Evolutionary conservation across 2,797 vertebrate genomes (phyloP), one percentile per base, ranked within the genome.

Genomic region (Helostoma temminkii): DNA sequence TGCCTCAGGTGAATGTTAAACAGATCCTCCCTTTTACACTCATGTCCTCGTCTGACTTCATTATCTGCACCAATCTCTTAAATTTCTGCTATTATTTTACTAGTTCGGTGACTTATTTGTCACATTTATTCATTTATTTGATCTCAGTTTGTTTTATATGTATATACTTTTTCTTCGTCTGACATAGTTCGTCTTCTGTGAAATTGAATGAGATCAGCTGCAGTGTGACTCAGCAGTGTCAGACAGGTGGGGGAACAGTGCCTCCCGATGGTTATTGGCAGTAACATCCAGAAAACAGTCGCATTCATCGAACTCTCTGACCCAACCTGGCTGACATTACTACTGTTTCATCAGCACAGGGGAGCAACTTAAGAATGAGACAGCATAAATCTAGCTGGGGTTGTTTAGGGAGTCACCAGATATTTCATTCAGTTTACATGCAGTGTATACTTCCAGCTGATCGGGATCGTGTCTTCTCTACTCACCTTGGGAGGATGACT

Each of bases 141-240:
- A 2, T 12, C 30, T 28, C 16, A 4, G 3, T 60, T 8, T 22
- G 2, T 30, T 41, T n/a, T 1, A 25, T 8, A 15, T 73, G 30
- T 1, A 9, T 12, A 30, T 12, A 21, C 4, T 19, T 2, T 5
- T 47, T 34, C 14, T 37, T 67, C 5, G 32, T 59, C 0, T 34
- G 5, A 10, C 1, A 3, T 18, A 6, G 73, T 70, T 42, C 0
- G 26, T 52, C 43, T 43, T 9, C 12, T 19, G 0, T 39, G 3
- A 46, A 65, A 50, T 16, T 12, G 16, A 41, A 32, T 9, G 41
- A 66, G 64, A 60, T 62, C 9, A 28, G 79, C 84, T 88, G 86
- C 87, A 89, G 81, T 58, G 85, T 93, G 92, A 93, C 89, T 93
- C 89, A 92, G 91, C 91, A 89, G 78, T 25, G 73, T 57, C 1